Evolutionary conservation across 2,888 invertebrate genomes (phyloP), one percentile per base, ranked within the genome.

Genomic region (Spicauda simplicius): DNA sequence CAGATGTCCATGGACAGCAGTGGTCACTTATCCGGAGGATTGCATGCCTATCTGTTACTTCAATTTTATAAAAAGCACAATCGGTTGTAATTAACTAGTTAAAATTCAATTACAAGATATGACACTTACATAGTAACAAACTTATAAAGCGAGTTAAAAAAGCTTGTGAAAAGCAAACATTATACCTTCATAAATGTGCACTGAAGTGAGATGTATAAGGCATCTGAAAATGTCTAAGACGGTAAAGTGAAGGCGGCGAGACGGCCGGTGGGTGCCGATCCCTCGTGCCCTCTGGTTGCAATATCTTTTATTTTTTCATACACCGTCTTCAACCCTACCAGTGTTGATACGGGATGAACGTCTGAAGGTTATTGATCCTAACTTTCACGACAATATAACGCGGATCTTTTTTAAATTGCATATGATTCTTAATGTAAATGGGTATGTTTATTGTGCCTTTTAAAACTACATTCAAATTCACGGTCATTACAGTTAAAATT

Each of bases 251-350:
- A 20, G 8, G 45, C 14, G 45, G 4, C 58, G 11, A 59, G 58
- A 60, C 60, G 18, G 50, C 16, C 45, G 5, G 2, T n/a, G 52
- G 60, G 53, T 41, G 53, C 19, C 61, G 41, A 41, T 53, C 25
- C 18, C 37, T 33, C 56, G 8, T 8, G 18, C 37, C 54, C 54
- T 45, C 53, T 19, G 61, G 53, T 45, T 45, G 62, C 37, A 54
- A 62, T 54, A 41, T 62, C 62, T 54, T 54, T 62, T 62, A 62
- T 62, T 62, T 62, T 37, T 62, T 54, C 54, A 53, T 53, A 62
- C 25, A 48, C 19, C 62, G 53, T 62, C 54, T 62, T 54, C 54
- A 54, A 41, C 41, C 20, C 14, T 41, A 20, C 20, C 19, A 14
- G 25, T 20, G 61, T 53, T 33, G 16, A 56, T 56, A 18, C 33